Evolutionary conservation across 2,888 invertebrate genomes (phyloP), one percentile per base, ranked within the genome.

Genomic region (Nebria salina): DNA sequence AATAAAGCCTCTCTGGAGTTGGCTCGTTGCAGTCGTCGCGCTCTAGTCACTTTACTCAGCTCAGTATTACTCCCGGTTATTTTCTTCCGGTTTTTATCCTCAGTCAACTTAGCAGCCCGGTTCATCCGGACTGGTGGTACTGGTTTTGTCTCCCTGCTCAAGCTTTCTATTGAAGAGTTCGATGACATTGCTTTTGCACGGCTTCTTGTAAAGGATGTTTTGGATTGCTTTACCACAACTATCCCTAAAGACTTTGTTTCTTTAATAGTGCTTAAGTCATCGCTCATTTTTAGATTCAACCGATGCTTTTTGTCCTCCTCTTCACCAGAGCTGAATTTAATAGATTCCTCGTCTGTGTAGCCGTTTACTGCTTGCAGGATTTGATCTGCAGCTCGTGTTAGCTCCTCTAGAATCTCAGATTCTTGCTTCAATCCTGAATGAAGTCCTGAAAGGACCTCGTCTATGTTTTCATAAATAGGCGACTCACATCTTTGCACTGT

Each of bases 331-430:
- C 85, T 87, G 75, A 85, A 84, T 81, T 85, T 86, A 70, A 84
- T 85, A 42, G 86, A 86, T 54, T 89, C 89, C 82, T 91, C 92
- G 83, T 91, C 91, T 13, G 90, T 90, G 84, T 90, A 90, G 64
- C 89, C 90, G 81, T 90, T 90, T 25, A 92, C 91, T 34, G 91
- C 91, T 88, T 91, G 86, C 84, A 92, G 86, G 83, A 92, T 91
- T 87, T 92, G 90, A 88, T 92, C 92, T 81, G 92, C 92, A 75
- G 91, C 91, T 85, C 90, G 89, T 13, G 91, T 91, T 85, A 92
- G 88, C 86, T 92, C 92, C 84, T 90, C 91, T 81, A 92, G 86
- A 83, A 91, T 92, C 75, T 82, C 73, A 76, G 82, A 80, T 82
- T 83, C 84, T 42, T 85, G 25, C 87, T 89, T 41, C 87, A 86